Conservation (phyloP, 2,113 vertebrate genomes). For the Eclectus roratus region DNA sequence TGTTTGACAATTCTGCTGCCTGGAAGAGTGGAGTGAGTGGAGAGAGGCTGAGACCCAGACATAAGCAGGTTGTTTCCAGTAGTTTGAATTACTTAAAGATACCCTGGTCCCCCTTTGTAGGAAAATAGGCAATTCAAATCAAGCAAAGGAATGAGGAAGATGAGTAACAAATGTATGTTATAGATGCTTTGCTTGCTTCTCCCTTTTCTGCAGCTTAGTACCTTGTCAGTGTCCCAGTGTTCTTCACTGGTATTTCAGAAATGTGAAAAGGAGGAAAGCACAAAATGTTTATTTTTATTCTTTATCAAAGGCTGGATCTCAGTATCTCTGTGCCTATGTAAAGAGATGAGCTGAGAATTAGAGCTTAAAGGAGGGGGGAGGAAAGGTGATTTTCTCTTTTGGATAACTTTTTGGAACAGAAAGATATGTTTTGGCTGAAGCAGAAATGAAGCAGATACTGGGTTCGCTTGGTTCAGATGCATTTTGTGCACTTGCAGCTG, state of each 20-base stretch:
- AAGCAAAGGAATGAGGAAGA: not conserved
- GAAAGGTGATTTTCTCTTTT: not conserved
- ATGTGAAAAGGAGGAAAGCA: not conserved
- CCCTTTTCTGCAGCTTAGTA: not conserved
- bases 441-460: not conserved
- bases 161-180: not conserved
- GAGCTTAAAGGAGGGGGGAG: not conserved
- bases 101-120: not conserved
- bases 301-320: not conserved
- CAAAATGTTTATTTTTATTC: not conserved
- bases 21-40: not conserved
- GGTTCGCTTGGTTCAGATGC: not conserved
- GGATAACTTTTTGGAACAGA: not conserved
- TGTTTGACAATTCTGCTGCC: not conserved
- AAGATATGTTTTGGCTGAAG: not conserved
- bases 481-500: not conserved
- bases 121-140: not conserved
- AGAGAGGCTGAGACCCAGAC: not conserved
- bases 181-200: not conserved
- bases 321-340: not conserved
- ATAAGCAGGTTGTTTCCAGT: not conserved
- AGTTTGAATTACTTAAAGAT: not conserved
- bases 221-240: not conserved
- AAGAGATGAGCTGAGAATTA: not conserved
- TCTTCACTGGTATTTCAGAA: not conserved